phyloP scores from a whole-genome alignment of 1,140 invertebrate species.

The Orius laevigatus region DNA sequence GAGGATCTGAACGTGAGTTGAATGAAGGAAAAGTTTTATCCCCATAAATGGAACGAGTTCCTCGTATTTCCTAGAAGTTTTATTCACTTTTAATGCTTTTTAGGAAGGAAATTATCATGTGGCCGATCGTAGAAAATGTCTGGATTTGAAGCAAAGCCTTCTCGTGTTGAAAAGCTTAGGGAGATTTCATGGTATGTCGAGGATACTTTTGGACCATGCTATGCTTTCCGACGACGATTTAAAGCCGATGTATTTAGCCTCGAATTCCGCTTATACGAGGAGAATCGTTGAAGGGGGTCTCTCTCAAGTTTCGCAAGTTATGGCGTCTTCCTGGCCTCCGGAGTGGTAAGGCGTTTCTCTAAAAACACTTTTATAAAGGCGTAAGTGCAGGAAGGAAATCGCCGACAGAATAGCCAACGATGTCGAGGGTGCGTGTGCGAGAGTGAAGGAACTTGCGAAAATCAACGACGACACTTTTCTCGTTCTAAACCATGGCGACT shows the following conservation, averaged over 20 bases:
- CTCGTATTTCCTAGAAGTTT: not conserved
- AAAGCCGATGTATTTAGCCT: conserved; percentile 2
- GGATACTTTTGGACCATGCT: not conserved
- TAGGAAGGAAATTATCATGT: not conserved
- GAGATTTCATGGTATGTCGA: conserved; percentile 1
- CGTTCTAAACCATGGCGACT: conserved; percentile 12
- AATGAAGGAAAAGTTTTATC: not conserved
- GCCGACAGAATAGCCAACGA: not conserved
- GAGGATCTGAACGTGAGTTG: conserved; percentile 5
- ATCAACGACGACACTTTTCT: not conserved
- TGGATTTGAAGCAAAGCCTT: conserved; percentile 1
- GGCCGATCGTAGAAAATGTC: not conserved
- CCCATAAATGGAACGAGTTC: not conserved
- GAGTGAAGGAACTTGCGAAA: not conserved
- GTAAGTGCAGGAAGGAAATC: conserved; percentile 1
- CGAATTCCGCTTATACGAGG: not conserved
- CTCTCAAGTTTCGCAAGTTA: not conserved
- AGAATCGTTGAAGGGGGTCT: not conserved
- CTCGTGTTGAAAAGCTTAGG: conserved; percentile 4
- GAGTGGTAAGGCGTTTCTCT: not conserved
- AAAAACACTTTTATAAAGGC: too few relatives aligned
- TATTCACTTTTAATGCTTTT: not conserved
- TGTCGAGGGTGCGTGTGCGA: not conserved
- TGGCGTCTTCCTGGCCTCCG: not conserved
- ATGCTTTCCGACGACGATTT: conserved; percentile 3